Base-by-base conservation (phyloP, 1,140 invertebrate genomes). In the Solenopsis invicta region DNA sequence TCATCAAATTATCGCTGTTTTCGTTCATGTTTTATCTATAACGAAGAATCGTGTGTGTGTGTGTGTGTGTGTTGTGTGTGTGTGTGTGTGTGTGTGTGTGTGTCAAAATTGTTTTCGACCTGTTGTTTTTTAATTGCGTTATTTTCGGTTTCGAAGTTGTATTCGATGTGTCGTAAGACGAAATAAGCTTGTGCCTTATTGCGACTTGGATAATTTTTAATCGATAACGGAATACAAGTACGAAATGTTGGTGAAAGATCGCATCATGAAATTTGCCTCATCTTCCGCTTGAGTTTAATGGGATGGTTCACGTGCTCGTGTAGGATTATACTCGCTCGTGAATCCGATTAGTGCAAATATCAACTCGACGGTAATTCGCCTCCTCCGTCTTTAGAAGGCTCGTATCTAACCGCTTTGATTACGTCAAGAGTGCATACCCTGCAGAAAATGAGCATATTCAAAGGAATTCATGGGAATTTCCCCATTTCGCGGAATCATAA, bases 341-440 rank as follows among this genome's bases (percentile, higher is more conserved):
- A 72, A 71, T 45, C 67, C 21, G 66, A 72, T 56, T 71, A 71
- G 50, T 56, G 50, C 78, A 56, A 56, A 81, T 81, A 45, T 81
- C 21, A 81, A 56, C 16, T 54, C 78, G 64, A 66, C 64, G 18
- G 78, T 81, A 71, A 81, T 72, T 81, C 52, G 50, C 50, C 24
- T 72, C 50, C 37, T 71, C 34, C 50, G 16, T 71, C 66, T 71
- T 81, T 56, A 29, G 50, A 41, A 71, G 37, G 8, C 52, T 81
- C 66, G 10, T 6, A 54, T 56, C 34, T 45, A 81, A 72, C 50
- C 34, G 50, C 54, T 37, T 80, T 67, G 76, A 80, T 67, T 67
- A 37, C 29, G 52, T 24, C 34, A 64, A 37, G 37, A 56, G 37
- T n/a, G 37, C 37, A 24, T 72, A 45, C 21, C 50, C 34, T 12